phyloP scores from a whole-genome alignment of 2,797 vertebrate genomes.

The Danio choprae region DNA sequence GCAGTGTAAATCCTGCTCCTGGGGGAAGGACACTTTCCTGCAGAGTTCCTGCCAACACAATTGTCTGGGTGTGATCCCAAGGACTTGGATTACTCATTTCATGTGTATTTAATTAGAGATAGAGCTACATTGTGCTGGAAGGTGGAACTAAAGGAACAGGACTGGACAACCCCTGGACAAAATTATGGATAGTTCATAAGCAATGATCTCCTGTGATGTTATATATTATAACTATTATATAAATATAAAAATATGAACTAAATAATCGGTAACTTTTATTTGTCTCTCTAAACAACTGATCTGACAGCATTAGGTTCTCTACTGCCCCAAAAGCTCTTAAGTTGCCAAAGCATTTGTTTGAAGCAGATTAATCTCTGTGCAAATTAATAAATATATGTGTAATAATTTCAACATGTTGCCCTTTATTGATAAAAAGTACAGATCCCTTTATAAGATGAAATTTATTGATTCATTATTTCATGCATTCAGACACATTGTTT shows the following conservation, averaged over 20 bases:
- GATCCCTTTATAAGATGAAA: not conserved
- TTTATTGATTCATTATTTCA: not conserved
- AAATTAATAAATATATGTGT: not conserved
- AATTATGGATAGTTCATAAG: not conserved
- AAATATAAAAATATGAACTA: not conserved
- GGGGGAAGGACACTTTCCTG: not conserved
- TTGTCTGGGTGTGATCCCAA: not conserved
- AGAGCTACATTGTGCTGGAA: not conserved
- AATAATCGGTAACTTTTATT: not conserved
- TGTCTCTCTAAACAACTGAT: not conserved
- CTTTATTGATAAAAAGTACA: not conserved
- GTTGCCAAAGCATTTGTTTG: not conserved
- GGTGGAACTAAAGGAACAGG: not conserved
- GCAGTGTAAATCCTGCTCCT: not conserved
- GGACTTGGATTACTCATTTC: not conserved
- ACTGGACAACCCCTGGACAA: not conserved
- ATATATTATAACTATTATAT: not conserved
- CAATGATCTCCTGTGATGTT: not conserved
- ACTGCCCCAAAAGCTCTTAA: not conserved
- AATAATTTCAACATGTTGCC: not conserved
- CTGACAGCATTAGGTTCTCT: not conserved
- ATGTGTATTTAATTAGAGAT: not conserved
- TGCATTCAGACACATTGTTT: too few relatives aligned
- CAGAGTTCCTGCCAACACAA: not conserved
- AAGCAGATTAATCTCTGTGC: not conserved